Base-by-base conservation (phyloP, 1,140 invertebrate genomes). In the Anagrus nilaparvatae region DNA sequence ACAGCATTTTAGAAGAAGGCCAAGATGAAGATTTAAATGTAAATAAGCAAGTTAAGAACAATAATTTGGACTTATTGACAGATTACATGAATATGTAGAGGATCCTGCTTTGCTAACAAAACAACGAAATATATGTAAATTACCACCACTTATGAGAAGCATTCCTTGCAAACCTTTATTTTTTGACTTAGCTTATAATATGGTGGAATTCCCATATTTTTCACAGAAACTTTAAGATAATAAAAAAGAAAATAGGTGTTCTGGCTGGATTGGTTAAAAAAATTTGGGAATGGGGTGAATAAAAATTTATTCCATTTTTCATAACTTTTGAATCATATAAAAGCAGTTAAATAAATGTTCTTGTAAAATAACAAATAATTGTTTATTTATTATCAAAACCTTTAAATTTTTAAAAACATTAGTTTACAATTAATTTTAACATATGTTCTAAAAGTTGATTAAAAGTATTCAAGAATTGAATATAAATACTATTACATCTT, bases 131-230 rank as follows among this genome's bases (percentile, higher is more conserved):
- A 72, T 97, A 39, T 84, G 79, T 42, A 78, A 80, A 56, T 68
- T 96, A 46, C 90, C 92, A 4, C 90, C 91, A 1, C 75, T 87
- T 13, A 94, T 95, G 80, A 70, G 84, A 49, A 82, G 90, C 1
- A 84, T 96, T 54, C 83, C 91, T 5, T 92, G 88, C 61, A 94
- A 97, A 57, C 93, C 93, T 1, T 57, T 97, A 7, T 97, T 97
- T 71, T 97, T 96, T 58, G 94, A 98, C 67, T 68, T 98, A 44
- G 94, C 94, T 1, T 79, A 92, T 43, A 95, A 95, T 66, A 85
- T 92, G 59, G 71, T 96, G 3, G 81, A 90, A 56, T 83, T 94
- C 52, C 94, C 92, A 0, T 81, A 84, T 35, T 61, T 97, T 43
- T 82, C 86, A 5, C 82, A 90, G 38, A 88, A 90, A 59, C 67